Evolutionary conservation across 1,140 invertebrate species (phyloP), one percentile per base, ranked within the genome.

Genomic region (Gryon sp.): DNA sequence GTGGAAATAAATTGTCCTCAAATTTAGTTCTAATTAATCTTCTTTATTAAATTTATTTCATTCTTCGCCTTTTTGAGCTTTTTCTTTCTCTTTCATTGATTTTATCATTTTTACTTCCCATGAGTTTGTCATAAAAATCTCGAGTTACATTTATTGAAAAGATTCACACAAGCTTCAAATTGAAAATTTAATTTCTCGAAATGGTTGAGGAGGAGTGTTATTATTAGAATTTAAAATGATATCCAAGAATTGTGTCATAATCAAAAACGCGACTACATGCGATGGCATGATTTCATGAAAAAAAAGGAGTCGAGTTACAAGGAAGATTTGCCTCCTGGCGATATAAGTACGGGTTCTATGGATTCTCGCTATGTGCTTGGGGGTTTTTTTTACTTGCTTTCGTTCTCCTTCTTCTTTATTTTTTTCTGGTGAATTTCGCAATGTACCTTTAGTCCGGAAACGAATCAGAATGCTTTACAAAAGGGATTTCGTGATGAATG

Each of bases 361-460:
- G 60, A 41, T 15, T 20, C 19, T n/a, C 7, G 26, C 3, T 2
- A 11, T 12, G 34, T 20, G 72, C 48, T 68, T n/a, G n/a, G 68
- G 72, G 63, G 73, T 69, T 69, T 76, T 69, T 68, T n/a, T n/a
- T n/a, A n/a, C n/a, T n/a, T n/a, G n/a, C n/a, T n/a, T n/a, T n/a
- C n/a, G n/a, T n/a, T n/a, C n/a, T n/a, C n/a, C n/a, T n/a, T n/a
- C n/a, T n/a, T n/a, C n/a, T n/a, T n/a, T n/a, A n/a, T n/a, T n/a
- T n/a, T n/a, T n/a, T n/a, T n/a, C n/a, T n/a, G n/a, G 65, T 69
- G 57, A 63, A 76, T 69, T 76, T 76, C 59, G 65, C 73, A 76
- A 63, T 65, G 55, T 53, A 74, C 70, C 60, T 60, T 46, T 20
- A 57, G 57, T 43, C 73, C 63, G 73, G 73, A 69, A 76, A 76